These are phyloP conservation scores for Leptinotarsa juncta DNA, from an alignment of 2,888 invertebrate species.

Conservation along the genomic window DNA sequence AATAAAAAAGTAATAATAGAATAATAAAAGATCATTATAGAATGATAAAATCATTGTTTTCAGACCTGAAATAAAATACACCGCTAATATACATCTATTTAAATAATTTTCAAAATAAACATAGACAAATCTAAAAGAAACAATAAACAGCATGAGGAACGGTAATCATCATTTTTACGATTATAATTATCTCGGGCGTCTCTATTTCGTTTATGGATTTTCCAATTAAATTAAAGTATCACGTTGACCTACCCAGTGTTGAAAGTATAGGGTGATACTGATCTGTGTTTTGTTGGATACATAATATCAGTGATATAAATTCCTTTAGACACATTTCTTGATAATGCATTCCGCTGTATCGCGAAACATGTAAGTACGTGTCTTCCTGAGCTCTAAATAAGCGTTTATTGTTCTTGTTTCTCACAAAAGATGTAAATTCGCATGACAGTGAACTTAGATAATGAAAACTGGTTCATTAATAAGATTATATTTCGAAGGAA, in stretches of 20 bases:
- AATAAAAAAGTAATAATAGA: conserved; percentile 3
- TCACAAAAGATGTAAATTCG: not conserved
- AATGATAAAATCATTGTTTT: conserved; percentile 22
- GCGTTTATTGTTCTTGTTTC: not conserved
- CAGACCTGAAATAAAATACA: not conserved
- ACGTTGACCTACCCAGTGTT: conserved; percentile 5
- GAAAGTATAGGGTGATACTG: conserved; percentile 16
- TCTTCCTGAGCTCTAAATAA: not conserved
- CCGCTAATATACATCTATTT: conserved; percentile 4
- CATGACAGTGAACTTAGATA: not conserved
- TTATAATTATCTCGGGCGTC: conserved; percentile 16
- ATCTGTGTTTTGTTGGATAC: conserved; percentile 9
- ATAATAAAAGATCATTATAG: conserved; percentile 22
- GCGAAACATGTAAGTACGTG: conserved; percentile 7
- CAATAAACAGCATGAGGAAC: conserved; percentile 17
- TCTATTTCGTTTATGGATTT: conserved; percentile 10
- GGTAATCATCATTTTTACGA: conserved; percentile 25
- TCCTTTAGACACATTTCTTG: not conserved
- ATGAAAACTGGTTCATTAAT: not conserved
- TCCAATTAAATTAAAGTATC: conserved; percentile 23
- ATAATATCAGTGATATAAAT: conserved; percentile 7
- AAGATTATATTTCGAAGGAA: not conserved
- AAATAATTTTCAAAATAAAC: conserved; percentile 26
- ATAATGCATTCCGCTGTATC: conserved; percentile 1
- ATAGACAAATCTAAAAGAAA: conserved; percentile 18